Percentiles rank a stretch among this genome's conserved stretches.
phyloP scores from a whole-genome alignment of 1,140 invertebrate species.

The Drosophila nigrodunni region DNA sequence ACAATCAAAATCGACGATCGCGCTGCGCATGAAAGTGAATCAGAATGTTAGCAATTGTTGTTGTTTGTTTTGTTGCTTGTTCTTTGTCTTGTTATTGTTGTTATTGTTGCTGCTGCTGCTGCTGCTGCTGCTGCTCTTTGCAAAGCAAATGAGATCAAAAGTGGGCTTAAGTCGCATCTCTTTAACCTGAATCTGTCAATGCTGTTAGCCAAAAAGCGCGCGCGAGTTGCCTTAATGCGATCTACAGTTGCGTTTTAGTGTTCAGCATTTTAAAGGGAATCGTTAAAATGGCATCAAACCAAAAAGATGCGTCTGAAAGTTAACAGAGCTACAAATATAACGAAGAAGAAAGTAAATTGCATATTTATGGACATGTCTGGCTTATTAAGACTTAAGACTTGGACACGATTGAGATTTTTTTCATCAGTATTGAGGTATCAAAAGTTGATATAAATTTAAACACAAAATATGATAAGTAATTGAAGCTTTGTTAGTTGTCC shows the following conservation, averaged over 20 bases:
- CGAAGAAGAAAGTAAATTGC: background rate
- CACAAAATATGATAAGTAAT: too few species aligned
- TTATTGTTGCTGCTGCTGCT: constrained; percentile 26
- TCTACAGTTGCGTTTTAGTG: constrained; percentile 20
- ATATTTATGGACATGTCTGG: background rate
- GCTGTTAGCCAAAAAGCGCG: constrained; percentile 51
- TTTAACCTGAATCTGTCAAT: constrained; percentile 79
- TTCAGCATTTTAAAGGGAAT: constrained; percentile 18
- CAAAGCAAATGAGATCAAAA: constrained; percentile 80
- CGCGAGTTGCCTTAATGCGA: constrained; percentile 15
- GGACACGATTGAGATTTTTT: too few species aligned
- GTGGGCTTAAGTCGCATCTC: constrained; percentile 78
- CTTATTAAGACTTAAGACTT: too few species aligned
- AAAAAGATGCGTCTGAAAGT: constrained; percentile 1
- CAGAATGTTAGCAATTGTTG: constrained; percentile 61
- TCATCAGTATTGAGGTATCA: too few species aligned
- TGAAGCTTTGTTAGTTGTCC: background rate
- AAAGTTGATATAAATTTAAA: too few species aligned
- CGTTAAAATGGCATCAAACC: constrained; percentile 10
- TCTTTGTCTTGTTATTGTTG: constrained; percentile 23
- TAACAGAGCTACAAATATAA: background rate
- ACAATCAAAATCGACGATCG: constrained; percentile 60
- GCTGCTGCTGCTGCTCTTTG: constrained; percentile 48
- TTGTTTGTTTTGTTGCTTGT: background rate
- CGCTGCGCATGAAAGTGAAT: constrained; percentile 79